Evolutionary conservation across 2,888 invertebrate species (phyloP).

Genomic region (Brenthis daphne): DNA sequence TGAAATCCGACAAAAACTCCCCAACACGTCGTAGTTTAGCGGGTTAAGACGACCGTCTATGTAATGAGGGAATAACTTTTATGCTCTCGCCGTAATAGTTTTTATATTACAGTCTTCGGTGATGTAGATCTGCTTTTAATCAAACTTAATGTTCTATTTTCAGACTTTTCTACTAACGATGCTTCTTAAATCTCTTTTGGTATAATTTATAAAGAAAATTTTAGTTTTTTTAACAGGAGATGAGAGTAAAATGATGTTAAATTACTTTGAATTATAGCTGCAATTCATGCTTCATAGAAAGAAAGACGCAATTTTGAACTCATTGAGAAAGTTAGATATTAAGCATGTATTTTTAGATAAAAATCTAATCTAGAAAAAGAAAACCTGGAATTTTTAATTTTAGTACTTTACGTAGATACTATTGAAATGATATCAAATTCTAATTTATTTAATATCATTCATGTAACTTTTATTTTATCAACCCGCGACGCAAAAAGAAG

Average conservation of each 20-base stretch:
- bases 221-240: slow-evolving; percentile 3
- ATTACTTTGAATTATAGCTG: too few relatives aligned
- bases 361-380: too few relatives aligned
- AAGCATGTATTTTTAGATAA: neutral
- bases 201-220: slow-evolving; percentile 18
- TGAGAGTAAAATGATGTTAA: neutral
- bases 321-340: neutral
- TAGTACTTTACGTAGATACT: neutral
- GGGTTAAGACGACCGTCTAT: slow-evolving; percentile 36
- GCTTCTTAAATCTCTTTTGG: slow-evolving; percentile 20
- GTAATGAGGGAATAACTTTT: slow-evolving; percentile 42
- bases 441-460: too few relatives aligned
- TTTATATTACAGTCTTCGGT: slow-evolving; percentile 38
- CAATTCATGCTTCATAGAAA: too few relatives aligned
- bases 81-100: slow-evolving; percentile 39
- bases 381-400: too few relatives aligned
- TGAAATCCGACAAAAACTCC: slow-evolving; percentile 61
- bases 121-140: slow-evolving; percentile 33
- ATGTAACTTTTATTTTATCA: too few relatives aligned
- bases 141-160: slow-evolving; percentile 26
- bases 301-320: neutral
- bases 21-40: slow-evolving; percentile 43
- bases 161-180: slow-evolving; percentile 23
- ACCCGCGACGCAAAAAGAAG: too few relatives aligned
- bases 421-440: too few relatives aligned